Evolutionary conservation across 2,113 vertebrate species (phyloP).

Genomic region (Symphodus melops): DNA sequence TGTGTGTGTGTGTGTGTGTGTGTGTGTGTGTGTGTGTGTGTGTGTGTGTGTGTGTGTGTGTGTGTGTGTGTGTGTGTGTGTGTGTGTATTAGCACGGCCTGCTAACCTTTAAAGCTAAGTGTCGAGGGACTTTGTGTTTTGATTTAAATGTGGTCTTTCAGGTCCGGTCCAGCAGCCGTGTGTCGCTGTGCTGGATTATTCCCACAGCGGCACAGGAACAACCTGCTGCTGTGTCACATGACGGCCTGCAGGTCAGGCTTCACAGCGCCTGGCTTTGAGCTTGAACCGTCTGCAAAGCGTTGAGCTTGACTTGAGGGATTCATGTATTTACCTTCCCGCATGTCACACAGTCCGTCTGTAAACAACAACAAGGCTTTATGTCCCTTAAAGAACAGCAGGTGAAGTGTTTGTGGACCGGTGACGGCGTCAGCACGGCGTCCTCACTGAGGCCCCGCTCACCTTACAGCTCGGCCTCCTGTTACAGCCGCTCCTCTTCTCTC

Average conservation of each 20-base stretch:
- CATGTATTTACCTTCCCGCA: not conserved
- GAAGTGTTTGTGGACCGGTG: too few relatives aligned
- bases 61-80: too few relatives aligned
- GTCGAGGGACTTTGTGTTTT: not conserved
- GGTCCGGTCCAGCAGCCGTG: not conserved
- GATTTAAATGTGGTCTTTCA: not conserved
- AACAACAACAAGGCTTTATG: not conserved
- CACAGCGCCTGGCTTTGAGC: constrained; percentile 49
- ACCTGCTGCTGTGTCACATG: constrained; percentile 64
- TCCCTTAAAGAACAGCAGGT: not conserved
- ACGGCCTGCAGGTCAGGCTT: constrained; percentile 57
- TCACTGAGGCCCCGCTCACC: too few relatives aligned
- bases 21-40: too few relatives aligned
- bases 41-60: too few relatives aligned
- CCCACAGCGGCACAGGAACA: constrained; percentile 29
- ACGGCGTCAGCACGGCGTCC: too few relatives aligned
- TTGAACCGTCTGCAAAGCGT: constrained; percentile 11
- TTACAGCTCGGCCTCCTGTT: too few relatives aligned
- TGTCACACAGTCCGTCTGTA: not conserved
- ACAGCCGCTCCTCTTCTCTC: too few relatives aligned
- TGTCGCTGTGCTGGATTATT: constrained; percentile 1
- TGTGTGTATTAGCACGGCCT: too few relatives aligned
- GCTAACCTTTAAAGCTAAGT: not conserved
- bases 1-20: too few relatives aligned
- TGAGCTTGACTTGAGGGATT: not conserved